phyloP scores from a whole-genome alignment of 1,140 invertebrate genomes.

The Globodera rostochiensis region DNA sequence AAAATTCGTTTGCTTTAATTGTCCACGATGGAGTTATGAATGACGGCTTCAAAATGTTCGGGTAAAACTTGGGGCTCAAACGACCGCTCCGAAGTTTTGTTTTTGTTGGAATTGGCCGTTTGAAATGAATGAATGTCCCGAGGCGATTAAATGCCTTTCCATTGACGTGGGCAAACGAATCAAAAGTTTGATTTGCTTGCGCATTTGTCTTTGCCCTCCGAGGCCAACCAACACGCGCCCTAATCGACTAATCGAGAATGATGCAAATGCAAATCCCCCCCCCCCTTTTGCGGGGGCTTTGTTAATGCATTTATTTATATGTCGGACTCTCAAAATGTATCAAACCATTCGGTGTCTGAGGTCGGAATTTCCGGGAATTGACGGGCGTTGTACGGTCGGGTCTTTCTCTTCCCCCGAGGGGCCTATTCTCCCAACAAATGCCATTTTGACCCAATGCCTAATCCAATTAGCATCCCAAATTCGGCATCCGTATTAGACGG shows the following conservation, averaged over 20 bases:
- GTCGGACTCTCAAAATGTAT: no score
- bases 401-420: no score
- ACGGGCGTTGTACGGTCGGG: no score
- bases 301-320: no score
- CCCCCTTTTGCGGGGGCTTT: no score
- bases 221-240: no score
- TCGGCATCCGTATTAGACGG: no score
- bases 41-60: no score
- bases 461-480: neutral
- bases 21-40: no score
- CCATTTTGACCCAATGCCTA: neutral
- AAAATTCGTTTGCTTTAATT: no score
- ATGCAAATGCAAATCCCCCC: constrained; percentile 1
- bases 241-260: neutral
- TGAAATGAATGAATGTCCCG: neutral
- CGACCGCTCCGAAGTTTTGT: neutral
- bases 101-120: neutral
- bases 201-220: neutral
- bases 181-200: neutral
- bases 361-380: neutral
- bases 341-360: neutral
- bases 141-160: neutral
- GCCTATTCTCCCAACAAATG: neutral
- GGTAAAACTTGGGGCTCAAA: no score
- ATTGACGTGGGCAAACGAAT: neutral